Conservation (phyloP, 2,113 vertebrate genomes). For the Seriola dumerili region DNA sequence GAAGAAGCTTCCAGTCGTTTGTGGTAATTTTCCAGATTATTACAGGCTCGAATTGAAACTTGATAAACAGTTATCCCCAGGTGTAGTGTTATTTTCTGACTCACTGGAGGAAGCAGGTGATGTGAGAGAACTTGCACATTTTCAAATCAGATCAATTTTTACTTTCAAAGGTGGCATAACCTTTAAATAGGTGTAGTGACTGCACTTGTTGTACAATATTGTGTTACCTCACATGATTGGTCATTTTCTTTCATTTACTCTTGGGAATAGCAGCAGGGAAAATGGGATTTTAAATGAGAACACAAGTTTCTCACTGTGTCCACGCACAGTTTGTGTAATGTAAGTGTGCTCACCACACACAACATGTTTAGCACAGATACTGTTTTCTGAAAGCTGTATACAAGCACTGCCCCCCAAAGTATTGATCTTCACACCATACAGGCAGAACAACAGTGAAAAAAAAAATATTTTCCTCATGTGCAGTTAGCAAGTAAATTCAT, state of each 20-base stretch:
- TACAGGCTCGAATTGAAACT: neutral
- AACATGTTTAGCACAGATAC: neutral
- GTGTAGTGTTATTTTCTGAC: neutral
- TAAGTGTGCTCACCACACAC: no score
- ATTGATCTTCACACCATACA: no score
- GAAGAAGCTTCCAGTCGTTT: neutral
- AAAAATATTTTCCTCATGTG: neutral
- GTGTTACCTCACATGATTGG: constrained; percentile 8
- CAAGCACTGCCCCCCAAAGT: no score
- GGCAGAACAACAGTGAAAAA: neutral
- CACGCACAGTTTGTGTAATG: no score
- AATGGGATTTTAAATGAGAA: neutral
- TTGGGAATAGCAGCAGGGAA: neutral
- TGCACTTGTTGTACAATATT: neutral
- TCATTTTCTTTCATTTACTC: constrained; percentile 1
- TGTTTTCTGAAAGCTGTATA: neutral
- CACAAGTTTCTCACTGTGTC: no score
- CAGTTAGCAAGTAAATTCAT: neutral
- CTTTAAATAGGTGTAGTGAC: neutral
- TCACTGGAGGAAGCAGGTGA: neutral
- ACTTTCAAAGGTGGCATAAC: neutral
- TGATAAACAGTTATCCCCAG: neutral
- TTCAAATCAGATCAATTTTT: neutral
- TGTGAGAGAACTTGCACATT: neutral
- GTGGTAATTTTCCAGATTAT: neutral